phyloP scores from a whole-genome alignment of 2,113 vertebrate species.

The Spheniscus mendiculus region DNA sequence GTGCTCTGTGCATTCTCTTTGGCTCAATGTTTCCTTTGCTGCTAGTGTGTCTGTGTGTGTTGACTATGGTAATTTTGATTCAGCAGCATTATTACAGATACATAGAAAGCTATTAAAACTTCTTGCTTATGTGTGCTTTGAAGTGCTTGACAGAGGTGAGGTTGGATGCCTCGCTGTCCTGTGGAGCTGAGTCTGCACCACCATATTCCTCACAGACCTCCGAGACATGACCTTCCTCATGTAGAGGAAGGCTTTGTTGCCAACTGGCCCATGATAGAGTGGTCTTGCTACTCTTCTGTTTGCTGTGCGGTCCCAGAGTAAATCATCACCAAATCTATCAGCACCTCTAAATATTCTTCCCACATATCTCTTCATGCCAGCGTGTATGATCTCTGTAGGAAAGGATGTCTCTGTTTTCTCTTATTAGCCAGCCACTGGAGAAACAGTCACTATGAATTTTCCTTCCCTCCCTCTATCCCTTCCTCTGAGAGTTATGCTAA shows the following conservation, averaged over 20 bases:
- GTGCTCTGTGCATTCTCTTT: neutral
- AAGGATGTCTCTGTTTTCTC: neutral
- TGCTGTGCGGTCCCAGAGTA: neutral
- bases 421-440: neutral
- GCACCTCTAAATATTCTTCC: neutral
- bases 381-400: neutral
- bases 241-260: neutral
- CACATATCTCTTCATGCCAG: neutral
- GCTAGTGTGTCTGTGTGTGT: neutral
- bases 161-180: neutral
- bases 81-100: neutral
- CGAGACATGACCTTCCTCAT: neutral
- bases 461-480: neutral
- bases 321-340: neutral
- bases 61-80: neutral
- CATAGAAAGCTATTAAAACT: neutral
- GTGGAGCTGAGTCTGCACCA: neutral
- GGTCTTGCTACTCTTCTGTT: neutral
- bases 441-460: neutral
- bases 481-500: neutral
- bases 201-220: neutral
- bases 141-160: neutral
- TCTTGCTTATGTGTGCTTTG: neutral
- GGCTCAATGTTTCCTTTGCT: neutral
- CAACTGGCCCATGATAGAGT: neutral